Evolutionary conservation across 2,888 invertebrate species (phyloP), one percentile per base, ranked within the genome.

Genomic region (Spilosoma lubricipeda): DNA sequence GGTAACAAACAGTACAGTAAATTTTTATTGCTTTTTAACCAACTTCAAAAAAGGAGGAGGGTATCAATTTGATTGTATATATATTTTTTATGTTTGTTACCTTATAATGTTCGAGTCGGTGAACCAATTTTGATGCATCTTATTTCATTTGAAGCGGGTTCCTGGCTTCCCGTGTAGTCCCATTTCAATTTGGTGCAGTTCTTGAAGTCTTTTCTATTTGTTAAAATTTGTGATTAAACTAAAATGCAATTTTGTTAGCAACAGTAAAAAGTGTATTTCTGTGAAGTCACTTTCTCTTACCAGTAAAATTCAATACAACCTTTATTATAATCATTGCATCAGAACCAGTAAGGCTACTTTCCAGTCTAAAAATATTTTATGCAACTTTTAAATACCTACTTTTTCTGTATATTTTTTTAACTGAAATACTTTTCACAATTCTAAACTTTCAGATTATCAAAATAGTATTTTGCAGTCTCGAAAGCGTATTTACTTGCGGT

Each of bases 241-340:
- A n/a, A 45, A 45, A 45, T 45, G 3, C 45, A 45, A 42, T 45
- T 45, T 45, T 48, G 20, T 13, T 48, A 20, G 48, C 48, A 56
- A 56, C n/a, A 3, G 23, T 56, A 52, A 20, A 20, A 48, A 48
- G 20, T 74, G 73, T 72, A 73, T 82, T 82, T 82, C 72, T 80
- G 77, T 78, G 79, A 78, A 69, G 70, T 78, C 76, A 87, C 89
- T 89, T 89, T 89, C 89, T 86, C 89, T 83, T 70, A 77, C 68
- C 78, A 75, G 79, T 82, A 81, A 82, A 82, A 83, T 74, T 84
- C 81, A 83, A 84, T 81, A 85, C 81, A 82, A 72, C 75, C 77
- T 45, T 48, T 67, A 67, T 67, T 30, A 67, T 48, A 9, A 48
- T 13, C 30, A 42, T 88, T 87, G 85, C 75, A 77, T 83, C 86